Conservation (phyloP, 2,797 vertebrate genomes). For the Scomberomorus guttatus region DNA sequence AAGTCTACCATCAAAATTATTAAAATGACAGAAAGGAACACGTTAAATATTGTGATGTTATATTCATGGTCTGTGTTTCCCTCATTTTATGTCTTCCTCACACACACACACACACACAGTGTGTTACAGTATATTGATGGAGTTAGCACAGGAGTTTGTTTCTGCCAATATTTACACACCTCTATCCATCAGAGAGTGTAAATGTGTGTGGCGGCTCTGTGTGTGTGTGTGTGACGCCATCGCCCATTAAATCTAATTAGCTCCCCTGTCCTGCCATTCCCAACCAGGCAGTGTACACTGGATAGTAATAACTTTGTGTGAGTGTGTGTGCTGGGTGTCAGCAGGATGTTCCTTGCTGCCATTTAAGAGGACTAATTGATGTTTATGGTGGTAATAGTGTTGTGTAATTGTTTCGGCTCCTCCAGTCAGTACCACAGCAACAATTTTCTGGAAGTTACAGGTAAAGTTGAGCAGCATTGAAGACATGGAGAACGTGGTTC, state of each 20-base stretch:
- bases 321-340: constrained; percentile 23
- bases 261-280: constrained; percentile 30
- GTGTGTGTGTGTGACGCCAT: constrained; percentile 1
- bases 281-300: constrained; percentile 11
- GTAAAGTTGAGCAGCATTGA: constrained; percentile 2
- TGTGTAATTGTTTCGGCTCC: constrained; percentile 30
- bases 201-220: not conserved
- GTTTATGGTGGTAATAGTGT: constrained; percentile 58
- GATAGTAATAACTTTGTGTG: constrained; percentile 35
- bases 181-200: constrained; percentile 34
- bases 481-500: not conserved
- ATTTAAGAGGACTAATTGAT: constrained; percentile 49
- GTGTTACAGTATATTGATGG: constrained; percentile 35
- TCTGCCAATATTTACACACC: constrained; percentile 49
- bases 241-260: constrained; percentile 65
- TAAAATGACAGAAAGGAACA: constrained; percentile 6
- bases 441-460: not conserved
- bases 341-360: constrained; percentile 19
- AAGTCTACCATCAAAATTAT: constrained; percentile 17
- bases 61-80: constrained; percentile 5
- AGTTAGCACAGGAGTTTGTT: constrained; percentile 30
- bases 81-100: constrained; percentile 11
- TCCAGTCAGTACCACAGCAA: not conserved
- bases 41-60: constrained; percentile 5
- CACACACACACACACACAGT: constrained; percentile 10